Conservation (phyloP, 2,888 invertebrate species). For the Drosophila setosimentum region DNA sequence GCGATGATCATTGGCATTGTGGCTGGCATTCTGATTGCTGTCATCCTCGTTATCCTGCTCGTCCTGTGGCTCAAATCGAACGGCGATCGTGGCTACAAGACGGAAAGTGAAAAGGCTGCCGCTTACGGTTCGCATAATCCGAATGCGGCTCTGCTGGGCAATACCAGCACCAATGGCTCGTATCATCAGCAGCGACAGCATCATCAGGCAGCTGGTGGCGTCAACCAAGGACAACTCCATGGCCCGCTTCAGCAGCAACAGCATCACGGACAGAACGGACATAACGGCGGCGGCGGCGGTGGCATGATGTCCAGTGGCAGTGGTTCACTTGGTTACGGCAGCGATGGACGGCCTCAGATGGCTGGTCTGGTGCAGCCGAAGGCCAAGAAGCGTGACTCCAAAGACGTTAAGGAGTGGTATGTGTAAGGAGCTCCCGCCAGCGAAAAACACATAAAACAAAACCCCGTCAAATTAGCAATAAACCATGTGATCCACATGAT, state of each 20-base stretch:
- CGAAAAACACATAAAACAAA: not conserved
- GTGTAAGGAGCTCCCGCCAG: constrained; percentile 87
- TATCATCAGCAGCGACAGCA: constrained; percentile 85
- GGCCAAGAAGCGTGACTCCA: constrained; percentile 91
- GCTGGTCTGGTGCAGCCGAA: constrained; percentile 86
- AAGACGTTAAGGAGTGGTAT: constrained; percentile 98
- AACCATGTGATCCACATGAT: constrained; percentile 29
- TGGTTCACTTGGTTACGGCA: constrained; percentile 76
- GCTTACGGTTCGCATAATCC: constrained; percentile 90
- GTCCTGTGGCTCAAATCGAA: constrained; percentile 95
- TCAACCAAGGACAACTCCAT: constrained; percentile 54
- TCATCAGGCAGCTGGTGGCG: constrained; percentile 63
- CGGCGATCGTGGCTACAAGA: constrained; percentile 96
- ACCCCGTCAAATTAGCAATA: constrained; percentile 82
- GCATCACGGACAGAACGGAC: constrained; percentile 57
- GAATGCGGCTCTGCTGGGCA: constrained; percentile 91
- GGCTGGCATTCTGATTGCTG: constrained; percentile 95
- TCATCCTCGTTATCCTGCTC: constrained; percentile 94
- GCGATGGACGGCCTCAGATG: constrained; percentile 84
- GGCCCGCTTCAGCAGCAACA: constrained; percentile 62
- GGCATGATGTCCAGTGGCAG: constrained; percentile 81
- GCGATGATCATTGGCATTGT: constrained; percentile 95
- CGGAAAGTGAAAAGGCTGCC: constrained; percentile 92
- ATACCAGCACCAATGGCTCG: constrained; percentile 86
- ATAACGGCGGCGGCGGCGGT: constrained; percentile 42